Evolutionary conservation across 2,797 vertebrate genomes (phyloP), one percentile per base, ranked within the genome.

Genomic region (Glossophaga mutica): DNA sequence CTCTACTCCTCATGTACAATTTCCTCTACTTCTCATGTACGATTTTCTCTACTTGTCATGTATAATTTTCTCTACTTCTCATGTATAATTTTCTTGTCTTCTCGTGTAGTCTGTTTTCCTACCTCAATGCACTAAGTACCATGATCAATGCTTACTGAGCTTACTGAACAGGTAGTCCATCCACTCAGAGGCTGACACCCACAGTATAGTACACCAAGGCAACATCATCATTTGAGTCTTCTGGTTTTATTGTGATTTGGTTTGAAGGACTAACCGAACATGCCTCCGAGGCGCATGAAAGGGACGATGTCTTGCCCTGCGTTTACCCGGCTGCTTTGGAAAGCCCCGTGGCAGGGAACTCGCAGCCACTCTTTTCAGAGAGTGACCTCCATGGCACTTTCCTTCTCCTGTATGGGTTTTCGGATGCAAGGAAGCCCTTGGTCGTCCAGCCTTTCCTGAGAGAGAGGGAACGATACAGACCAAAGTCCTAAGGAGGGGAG

Each of bases 281-380:
- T 37, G 46, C 42, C 19, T 88, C 79, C n/a, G 42, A 88, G 55
- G 3, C 29, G 24, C 48, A 32, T 7, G 29, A 15, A 42, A 59
- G 7, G 39, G 9, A 2, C 7, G 9, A 5, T 26, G 24, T 2
- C 67, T 70, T 26, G 34, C 32, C 19, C 22, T 32, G 7, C 18
- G 24, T 42, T 57, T 39, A 2, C 39, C 6, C 24, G 15, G n/a
- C 37, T 78, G 15, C 16, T 32, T 55, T 50, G 14, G 22, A 84
- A n/a, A 73, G 9, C 5, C 12, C 32, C 1, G 3, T 15, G 14
- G 32, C 4, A 1, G n/a, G 65, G 21, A 11, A 15, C 6, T 52
- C 6, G 46, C 26, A 32, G 6, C 12, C 9, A 2, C 21, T 21
- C 8, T 22, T 26, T 50, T 74, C 46, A 22, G 18, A 6, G 2